Conservation (phyloP, 35 echinoderm and acorn worm species). For the Lytechinus variegatus region DNA sequence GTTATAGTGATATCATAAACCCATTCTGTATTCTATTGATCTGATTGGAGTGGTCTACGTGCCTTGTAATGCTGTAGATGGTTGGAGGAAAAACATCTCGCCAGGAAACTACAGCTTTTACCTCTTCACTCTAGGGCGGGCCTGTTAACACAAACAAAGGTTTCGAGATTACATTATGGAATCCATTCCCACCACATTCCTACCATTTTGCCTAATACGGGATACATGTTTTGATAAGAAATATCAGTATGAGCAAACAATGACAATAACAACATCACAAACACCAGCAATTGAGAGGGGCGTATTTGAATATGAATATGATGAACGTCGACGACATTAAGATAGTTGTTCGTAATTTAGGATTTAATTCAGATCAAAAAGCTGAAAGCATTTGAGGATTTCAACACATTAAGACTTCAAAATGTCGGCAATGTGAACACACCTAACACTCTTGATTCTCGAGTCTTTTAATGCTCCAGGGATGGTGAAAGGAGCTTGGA, state of each 20-base stretch:
- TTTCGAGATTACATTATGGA: neutral
- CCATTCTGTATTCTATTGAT: neutral
- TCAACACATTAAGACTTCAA: neutral
- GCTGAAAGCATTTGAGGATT: no score
- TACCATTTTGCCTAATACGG: no score
- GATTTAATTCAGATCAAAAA: no score
- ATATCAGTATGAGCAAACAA: no score
- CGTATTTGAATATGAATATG: no score
- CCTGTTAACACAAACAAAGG: neutral
- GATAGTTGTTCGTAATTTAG: no score
- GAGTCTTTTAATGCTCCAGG: neutral
- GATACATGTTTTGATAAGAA: no score
- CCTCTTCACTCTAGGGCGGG: neutral
- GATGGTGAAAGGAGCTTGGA: neutral
- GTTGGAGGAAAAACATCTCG: neutral
- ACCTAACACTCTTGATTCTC: neutral
- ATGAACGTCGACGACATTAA: no score
- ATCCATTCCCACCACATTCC: no score
- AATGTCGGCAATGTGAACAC: neutral
- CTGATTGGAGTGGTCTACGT: neutral
- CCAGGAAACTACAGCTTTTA: slow-evolving; percentile 10
- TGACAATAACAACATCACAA: no score
- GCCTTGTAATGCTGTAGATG: neutral
- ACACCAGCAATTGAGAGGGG: no score
- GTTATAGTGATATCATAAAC: neutral